These are phyloP conservation scores for Actenoides hombroni DNA, from an alignment of 2,113 vertebrate species.

Conservation along the genomic window DNA sequence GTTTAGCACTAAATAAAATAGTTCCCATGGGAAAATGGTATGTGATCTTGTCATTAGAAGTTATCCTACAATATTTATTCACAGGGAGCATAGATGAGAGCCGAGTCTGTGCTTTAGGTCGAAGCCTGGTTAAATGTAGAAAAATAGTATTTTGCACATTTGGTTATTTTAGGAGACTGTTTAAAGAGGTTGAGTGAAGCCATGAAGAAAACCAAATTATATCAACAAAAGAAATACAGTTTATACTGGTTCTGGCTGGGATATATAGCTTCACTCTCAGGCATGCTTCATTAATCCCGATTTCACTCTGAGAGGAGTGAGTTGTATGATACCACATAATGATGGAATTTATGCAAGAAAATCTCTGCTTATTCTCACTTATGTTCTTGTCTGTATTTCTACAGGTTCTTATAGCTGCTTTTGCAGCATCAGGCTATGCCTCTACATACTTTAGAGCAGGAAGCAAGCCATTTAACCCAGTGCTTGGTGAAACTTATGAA, in stretches of 20 bases:
- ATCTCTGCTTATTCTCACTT: not conserved
- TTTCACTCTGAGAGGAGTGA: not conserved
- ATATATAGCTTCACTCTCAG: not conserved
- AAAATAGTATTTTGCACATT: not conserved
- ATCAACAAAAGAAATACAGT: not conserved
- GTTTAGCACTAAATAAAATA: not conserved
- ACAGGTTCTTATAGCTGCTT: conserved; percentile 94
- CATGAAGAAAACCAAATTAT: not conserved
- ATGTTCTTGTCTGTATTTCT: conserved; percentile 26
- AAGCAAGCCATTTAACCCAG: conserved; percentile 98
- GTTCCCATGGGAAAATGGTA: not conserved
- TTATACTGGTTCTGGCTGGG: not conserved
- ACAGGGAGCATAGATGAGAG: not conserved
- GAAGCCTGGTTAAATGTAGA: not conserved
- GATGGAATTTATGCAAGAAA: not conserved
- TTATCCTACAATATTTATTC: not conserved
- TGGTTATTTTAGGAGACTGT: not conserved
- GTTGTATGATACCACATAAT: not conserved
- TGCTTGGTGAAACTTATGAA: conserved; percentile 97
- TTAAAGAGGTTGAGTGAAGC: not conserved
- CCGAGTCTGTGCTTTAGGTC: not conserved
- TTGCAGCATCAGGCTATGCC: conserved; percentile 96
- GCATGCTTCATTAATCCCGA: not conserved
- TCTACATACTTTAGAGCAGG: conserved; percentile 97
- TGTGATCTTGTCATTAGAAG: not conserved